Evolutionary conservation across 2,797 vertebrate species (phyloP).

Genomic region (Gambelia wislizenii): DNA sequence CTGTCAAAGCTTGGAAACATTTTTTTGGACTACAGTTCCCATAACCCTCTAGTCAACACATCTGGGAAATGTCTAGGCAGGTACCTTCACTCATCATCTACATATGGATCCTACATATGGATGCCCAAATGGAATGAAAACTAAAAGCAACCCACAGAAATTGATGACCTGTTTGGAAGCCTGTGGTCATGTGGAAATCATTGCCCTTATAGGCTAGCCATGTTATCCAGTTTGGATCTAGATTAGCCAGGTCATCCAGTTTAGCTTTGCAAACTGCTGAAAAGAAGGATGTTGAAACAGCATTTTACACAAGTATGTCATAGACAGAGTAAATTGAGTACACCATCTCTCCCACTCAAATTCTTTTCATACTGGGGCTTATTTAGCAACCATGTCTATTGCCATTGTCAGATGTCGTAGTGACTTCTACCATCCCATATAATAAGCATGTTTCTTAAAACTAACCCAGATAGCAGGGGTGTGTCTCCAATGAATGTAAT

Average conservation of each 20-base stretch:
- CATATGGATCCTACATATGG: neutral
- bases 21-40: no score
- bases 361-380: slow-evolving; percentile 1
- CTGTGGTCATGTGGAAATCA: neutral
- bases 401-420: neutral
- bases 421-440: neutral
- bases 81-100: neutral
- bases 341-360: neutral
- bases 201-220: neutral
- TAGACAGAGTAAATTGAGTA: neutral
- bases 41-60: no score
- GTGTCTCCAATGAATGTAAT: neutral
- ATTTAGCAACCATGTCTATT: slow-evolving; percentile 8
- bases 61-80: neutral
- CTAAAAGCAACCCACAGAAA: neutral
- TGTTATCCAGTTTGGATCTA: neutral
- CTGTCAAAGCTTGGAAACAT: no score
- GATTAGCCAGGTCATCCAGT: slow-evolving; percentile 1
- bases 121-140: slow-evolving; percentile 11
- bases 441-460: slow-evolving; percentile 1
- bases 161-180: neutral
- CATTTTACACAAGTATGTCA: neutral
- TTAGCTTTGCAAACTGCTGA: neutral
- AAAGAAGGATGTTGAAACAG: neutral
- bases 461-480: slow-evolving; percentile 3